phyloP scores from a whole-genome alignment of 37 sponge, comb jelly and placozoan genomes.

The Spongilla lacustris region DNA sequence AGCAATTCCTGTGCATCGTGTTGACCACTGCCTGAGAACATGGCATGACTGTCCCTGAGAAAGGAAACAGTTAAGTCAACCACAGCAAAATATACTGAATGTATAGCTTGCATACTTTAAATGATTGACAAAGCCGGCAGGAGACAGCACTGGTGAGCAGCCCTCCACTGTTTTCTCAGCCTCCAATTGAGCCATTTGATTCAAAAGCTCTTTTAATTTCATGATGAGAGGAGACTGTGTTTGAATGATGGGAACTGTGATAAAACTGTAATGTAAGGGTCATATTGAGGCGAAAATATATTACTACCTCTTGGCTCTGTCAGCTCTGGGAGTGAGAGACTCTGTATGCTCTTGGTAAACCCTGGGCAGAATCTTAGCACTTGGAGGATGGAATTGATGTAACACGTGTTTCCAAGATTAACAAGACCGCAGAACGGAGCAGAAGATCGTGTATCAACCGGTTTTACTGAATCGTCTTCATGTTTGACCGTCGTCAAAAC shows the following conservation, averaged over 20 bases:
- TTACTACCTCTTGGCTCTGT: background rate
- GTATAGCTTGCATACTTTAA: background rate
- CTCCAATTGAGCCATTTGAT: background rate
- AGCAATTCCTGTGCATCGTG: constrained; percentile 85
- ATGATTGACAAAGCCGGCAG: background rate
- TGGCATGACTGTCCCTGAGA: constrained; percentile 27
- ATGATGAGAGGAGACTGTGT: background rate
- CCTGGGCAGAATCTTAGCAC: constrained; percentile 66
- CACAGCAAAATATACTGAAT: background rate
- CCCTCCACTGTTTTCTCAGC: background rate
- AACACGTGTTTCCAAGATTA: constrained; percentile 82
- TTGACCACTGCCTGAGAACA: constrained; percentile 54
- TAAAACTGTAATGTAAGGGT: too few species aligned
- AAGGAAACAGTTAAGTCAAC: background rate
- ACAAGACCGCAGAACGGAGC: constrained; percentile 48
- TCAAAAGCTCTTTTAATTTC: background rate
- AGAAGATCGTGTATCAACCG: background rate
- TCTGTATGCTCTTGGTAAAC: constrained; percentile 11
- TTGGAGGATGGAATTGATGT: constrained; percentile 74
- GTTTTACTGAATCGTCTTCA: background rate
- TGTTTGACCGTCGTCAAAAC: background rate
- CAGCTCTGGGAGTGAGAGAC: background rate
- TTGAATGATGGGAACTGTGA: background rate
- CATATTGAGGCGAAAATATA: too few species aligned
- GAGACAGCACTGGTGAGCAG: background rate